Percentiles rank a stretch among this genome's conserved stretches.
Conservation (phyloP, 2,113 vertebrate species). For the Crypturellus undulatus region DNA sequence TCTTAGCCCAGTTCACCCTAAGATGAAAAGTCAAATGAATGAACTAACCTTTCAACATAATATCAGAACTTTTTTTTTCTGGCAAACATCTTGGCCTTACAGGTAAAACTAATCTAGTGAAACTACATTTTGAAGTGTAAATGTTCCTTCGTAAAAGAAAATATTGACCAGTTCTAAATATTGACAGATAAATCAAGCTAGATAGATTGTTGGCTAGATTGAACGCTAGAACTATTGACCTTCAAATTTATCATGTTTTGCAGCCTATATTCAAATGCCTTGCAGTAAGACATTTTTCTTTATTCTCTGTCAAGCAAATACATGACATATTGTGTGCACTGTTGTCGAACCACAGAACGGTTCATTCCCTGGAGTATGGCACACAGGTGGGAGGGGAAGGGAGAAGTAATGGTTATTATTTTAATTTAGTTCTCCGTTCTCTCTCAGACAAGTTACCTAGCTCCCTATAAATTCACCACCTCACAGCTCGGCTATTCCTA, state of each 20-base stretch:
- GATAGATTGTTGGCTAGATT: background rate
- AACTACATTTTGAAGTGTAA: background rate
- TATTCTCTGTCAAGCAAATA: background rate
- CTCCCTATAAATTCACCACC: slow-evolving; percentile 16
- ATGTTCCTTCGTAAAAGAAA: background rate
- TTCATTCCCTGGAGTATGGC: background rate
- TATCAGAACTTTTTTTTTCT: background rate
- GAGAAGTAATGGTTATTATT: slow-evolving; percentile 15
- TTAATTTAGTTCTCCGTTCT: slow-evolving; percentile 12
- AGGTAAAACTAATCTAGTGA: background rate
- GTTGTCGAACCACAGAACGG: background rate
- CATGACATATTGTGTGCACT: background rate
- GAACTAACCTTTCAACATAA: background rate
- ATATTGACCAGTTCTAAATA: background rate
- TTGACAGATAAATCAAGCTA: slow-evolving; percentile 25
- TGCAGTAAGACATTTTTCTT: background rate
- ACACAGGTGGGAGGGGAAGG: background rate
- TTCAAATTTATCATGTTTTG: slow-evolving; percentile 37
- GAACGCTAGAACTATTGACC: slow-evolving; percentile 28
- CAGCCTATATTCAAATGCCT: background rate
- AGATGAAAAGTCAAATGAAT: background rate
- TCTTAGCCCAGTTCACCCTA: background rate
- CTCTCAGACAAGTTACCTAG: background rate
- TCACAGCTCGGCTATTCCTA: slow-evolving; percentile 6
- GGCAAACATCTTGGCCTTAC: background rate